Evolutionary conservation across 2,113 vertebrate species (phyloP).

Genomic region (Brachypteracias leptosomus): DNA sequence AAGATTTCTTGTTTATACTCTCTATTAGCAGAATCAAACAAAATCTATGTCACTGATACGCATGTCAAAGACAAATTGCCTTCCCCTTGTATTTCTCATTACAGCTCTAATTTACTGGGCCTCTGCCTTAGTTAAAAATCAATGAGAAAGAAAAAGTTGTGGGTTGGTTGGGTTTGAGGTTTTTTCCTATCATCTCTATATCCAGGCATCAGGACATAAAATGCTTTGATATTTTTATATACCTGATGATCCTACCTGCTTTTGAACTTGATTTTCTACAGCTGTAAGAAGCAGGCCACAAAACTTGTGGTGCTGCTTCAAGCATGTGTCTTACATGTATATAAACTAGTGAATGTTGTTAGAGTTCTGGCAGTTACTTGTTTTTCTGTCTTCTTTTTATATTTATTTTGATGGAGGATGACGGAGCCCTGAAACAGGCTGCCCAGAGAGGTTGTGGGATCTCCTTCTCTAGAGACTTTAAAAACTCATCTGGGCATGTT

Average conservation of each 20-base stretch:
- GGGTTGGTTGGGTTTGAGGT: neutral
- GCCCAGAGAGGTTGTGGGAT: no score
- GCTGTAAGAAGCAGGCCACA: neutral
- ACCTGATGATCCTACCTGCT: neutral
- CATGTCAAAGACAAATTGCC: neutral
- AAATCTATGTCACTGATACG: neutral
- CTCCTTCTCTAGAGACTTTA: no score
- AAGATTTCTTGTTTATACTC: conserved; percentile 20
- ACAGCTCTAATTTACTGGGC: neutral
- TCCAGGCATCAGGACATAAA: neutral
- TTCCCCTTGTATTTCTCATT: conserved; percentile 2
- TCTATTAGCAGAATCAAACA: neutral
- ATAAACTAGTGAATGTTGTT: neutral
- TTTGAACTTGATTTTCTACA: neutral
- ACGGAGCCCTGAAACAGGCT: no score
- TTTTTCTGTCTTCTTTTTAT: neutral
- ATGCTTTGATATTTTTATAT: neutral
- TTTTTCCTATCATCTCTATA: neutral
- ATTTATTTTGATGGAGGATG: no score
- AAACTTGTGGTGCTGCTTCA: neutral
- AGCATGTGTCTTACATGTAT: neutral
- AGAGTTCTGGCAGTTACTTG: neutral
- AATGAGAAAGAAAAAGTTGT: neutral
- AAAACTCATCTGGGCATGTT: no score
- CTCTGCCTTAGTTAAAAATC: conserved; percentile 8